phyloP scores from a whole-genome alignment of 2,888 invertebrate genomes.

The Hypena proboscidalis region DNA sequence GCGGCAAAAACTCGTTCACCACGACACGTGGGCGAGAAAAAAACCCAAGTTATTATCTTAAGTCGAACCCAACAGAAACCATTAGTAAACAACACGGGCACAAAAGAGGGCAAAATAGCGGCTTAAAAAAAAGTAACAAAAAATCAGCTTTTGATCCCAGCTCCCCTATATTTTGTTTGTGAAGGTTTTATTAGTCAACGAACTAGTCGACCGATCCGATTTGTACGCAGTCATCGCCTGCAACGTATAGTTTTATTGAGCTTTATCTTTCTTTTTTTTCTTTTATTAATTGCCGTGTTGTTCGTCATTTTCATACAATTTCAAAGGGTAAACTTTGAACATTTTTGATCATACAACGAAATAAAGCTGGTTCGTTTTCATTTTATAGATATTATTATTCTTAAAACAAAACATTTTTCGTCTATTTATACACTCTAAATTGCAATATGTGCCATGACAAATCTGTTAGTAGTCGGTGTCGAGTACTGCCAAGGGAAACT shows the following conservation, averaged over 20 bases:
- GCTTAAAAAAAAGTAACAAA: conserved; percentile 80
- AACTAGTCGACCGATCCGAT: conserved; percentile 69
- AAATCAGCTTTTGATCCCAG: conserved; percentile 81
- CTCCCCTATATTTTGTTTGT: conserved; percentile 77
- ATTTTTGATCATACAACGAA: no score
- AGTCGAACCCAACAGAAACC: conserved; percentile 84
- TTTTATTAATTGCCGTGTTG: no score
- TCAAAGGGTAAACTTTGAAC: no score
- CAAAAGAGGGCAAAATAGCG: conserved; percentile 83
- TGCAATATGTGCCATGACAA: conserved; percentile 52
- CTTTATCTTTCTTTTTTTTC: conserved; percentile 31
- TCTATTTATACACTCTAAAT: conserved; percentile 7
- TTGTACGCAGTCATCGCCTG: conserved; percentile 41
- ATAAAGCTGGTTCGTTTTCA: no score
- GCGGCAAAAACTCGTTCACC: conserved; percentile 72
- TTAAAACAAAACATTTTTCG: no score
- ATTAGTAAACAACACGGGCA: conserved; percentile 85
- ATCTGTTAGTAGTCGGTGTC: conserved; percentile 54
- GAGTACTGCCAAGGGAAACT: conserved; percentile 56
- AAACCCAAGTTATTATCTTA: conserved; percentile 83
- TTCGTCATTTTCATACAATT: no score
- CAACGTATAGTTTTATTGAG: conserved; percentile 39
- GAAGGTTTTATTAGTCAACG: conserved; percentile 79
- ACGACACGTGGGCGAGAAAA: conserved; percentile 81
- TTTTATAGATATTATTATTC: no score